phyloP scores from a whole-genome alignment of 2,888 invertebrate genomes.

The Hypomecis atomaria region DNA sequence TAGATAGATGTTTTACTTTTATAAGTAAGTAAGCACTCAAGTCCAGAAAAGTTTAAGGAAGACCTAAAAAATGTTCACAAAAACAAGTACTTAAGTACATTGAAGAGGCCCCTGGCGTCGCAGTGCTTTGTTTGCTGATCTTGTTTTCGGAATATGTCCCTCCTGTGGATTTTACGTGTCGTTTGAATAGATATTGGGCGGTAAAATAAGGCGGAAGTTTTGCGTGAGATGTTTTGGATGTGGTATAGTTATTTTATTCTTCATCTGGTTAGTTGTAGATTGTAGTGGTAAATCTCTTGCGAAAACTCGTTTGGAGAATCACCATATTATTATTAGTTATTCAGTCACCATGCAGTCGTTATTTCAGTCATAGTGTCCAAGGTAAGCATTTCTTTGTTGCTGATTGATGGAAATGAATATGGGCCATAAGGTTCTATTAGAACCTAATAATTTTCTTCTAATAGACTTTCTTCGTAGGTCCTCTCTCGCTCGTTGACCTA shows the following conservation, averaged over 20 bases:
- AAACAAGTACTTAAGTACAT: constrained; percentile 32
- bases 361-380: too few relatives aligned
- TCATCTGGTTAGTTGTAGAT: not conserved
- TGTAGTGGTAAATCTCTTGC: not conserved
- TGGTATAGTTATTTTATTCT: constrained; percentile 5
- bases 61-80: constrained; percentile 5
- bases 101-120: constrained; percentile 40
- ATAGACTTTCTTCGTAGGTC: too few relatives aligned
- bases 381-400: too few relatives aligned
- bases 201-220: constrained; percentile 41
- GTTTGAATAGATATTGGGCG: constrained; percentile 53
- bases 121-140: constrained; percentile 49
- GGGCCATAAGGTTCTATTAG: too few relatives aligned
- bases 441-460: too few relatives aligned
- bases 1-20: too few relatives aligned
- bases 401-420: too few relatives aligned
- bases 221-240: constrained; percentile 22
- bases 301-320: not conserved
- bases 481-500: too few relatives aligned
- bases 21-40: too few relatives aligned
- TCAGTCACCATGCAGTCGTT: too few relatives aligned
- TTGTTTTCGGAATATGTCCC: constrained; percentile 54
- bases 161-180: constrained; percentile 49
- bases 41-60: not conserved
- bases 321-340: too few relatives aligned